Evolutionary conservation across 1,140 invertebrate genomes (phyloP).

Genomic region (Gonioctena quinquepunctata): DNA sequence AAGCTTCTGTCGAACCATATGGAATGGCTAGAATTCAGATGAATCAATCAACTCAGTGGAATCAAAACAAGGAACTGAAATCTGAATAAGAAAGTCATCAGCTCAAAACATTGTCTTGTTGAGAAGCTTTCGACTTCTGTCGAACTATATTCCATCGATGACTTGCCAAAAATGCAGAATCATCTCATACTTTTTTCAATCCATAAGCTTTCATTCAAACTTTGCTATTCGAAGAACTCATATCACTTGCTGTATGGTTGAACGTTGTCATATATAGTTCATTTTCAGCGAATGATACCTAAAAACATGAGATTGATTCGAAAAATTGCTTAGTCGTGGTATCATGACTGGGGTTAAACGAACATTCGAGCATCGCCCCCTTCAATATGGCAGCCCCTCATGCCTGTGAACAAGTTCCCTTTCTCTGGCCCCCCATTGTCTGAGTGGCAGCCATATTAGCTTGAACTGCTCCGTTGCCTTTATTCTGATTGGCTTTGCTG

Average conservation of each 20-base stretch:
- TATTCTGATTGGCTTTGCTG: slow-evolving; percentile 56
- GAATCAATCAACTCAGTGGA: too few species aligned
- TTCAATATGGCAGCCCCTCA: slow-evolving; percentile 43
- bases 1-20: too few species aligned
- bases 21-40: too few species aligned
- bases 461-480: slow-evolving; percentile 53
- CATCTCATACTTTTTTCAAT: background rate
- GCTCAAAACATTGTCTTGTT: background rate
- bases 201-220: background rate
- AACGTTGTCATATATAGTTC: too few species aligned
- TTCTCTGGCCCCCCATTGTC: slow-evolving; percentile 53
- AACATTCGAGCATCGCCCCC: slow-evolving; percentile 25
- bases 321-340: slow-evolving; percentile 35
- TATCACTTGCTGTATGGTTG: background rate
- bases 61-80: too few species aligned
- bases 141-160: background rate
- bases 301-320: slow-evolving; percentile 29
- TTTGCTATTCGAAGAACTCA: background rate
- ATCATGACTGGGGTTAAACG: slow-evolving; percentile 42
- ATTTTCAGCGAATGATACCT: background rate
- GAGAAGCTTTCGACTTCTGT: background rate
- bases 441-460: slow-evolving; percentile 57
- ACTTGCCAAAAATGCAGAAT: background rate
- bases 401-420: slow-evolving; percentile 44
- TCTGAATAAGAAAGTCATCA: background rate